Conservation (phyloP, 2,888 invertebrate species). For the Busseola fusca region DNA sequence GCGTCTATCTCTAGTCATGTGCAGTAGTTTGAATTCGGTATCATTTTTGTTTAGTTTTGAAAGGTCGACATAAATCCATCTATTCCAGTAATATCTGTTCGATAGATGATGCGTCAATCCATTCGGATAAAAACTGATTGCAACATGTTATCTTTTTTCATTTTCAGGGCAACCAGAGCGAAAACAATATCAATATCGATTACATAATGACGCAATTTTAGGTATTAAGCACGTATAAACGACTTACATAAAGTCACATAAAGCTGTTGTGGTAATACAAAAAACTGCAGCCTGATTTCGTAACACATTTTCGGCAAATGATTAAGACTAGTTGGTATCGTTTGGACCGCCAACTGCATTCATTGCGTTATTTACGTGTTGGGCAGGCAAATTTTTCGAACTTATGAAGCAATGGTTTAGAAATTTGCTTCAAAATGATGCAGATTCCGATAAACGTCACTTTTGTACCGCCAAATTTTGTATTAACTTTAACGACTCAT, state of each 20-base stretch:
- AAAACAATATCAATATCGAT: constrained; percentile 21
- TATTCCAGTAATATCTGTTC: neutral
- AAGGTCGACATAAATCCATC: neutral
- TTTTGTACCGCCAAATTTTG: constrained; percentile 20
- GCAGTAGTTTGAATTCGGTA: neutral
- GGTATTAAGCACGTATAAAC: constrained; percentile 8
- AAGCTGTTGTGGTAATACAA: constrained; percentile 3
- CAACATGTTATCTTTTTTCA: constrained; percentile 32
- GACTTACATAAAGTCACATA: constrained; percentile 7
- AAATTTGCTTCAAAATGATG: too few relatives aligned
- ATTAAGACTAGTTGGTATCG: too few relatives aligned
- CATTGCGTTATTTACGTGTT: too few relatives aligned
- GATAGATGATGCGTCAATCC: neutral
- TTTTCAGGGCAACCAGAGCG: constrained; percentile 35
- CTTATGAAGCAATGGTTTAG: too few relatives aligned
- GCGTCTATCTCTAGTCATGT: neutral
- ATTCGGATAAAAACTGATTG: constrained; percentile 22
- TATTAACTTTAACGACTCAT: constrained; percentile 42
- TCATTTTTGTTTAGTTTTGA: neutral
- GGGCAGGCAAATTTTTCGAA: too few relatives aligned
- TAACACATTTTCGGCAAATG: too few relatives aligned
- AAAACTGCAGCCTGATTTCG: too few relatives aligned
- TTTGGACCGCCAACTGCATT: too few relatives aligned
- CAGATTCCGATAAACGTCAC: too few relatives aligned
- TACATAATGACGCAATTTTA: constrained; percentile 18